phyloP scores from a whole-genome alignment of 2,113 vertebrate genomes.

The Xenopus tropicalis region UCB_Xtro_10.0 CM004444.2:90472001-90472500 shows the following conservation, averaged over 20 bases:
- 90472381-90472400: neutral
- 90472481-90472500: neutral
- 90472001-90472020: too few species aligned
- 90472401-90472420: neutral
- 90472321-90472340: neutral
- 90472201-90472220: neutral
- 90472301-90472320: constrained; percentile 9
- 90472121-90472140: constrained; percentile 39
- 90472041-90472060: too few species aligned
- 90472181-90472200: constrained; percentile 16
- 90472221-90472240: neutral
- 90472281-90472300: neutral
- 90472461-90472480: neutral
- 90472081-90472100: too few species aligned
- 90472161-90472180: constrained; percentile 21
- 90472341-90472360: neutral
- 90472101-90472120: neutral
- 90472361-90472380: constrained; percentile 3
- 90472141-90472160: constrained; percentile 33
- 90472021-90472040: too few species aligned
- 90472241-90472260: neutral
- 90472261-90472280: neutral
- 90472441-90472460: neutral
- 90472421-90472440: neutral
- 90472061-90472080: too few species aligned